phyloP scores from a whole-genome alignment of 2,113 vertebrate genomes.

The Gopherus flavomarginatus region DNA sequence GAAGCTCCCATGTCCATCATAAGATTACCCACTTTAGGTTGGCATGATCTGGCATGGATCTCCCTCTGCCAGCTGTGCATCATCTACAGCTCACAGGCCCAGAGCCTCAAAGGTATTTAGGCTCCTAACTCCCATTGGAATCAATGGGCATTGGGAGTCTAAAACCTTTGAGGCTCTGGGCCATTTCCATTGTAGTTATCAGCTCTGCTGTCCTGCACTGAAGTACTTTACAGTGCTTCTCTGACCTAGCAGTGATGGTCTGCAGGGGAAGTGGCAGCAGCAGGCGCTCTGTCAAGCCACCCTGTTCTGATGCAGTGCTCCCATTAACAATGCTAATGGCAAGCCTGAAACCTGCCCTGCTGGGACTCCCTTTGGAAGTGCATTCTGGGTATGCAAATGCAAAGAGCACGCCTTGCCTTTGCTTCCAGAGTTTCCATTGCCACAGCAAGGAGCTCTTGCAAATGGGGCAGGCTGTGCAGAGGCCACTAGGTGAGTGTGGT shows the following conservation, averaged over 20 bases:
- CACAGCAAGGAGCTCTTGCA: neutral
- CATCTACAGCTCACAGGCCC: neutral
- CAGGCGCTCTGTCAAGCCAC: neutral
- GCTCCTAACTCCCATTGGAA: neutral
- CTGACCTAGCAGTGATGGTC: neutral
- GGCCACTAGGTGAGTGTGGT: too few species aligned
- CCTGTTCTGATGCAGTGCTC: neutral
- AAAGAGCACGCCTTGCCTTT: fast-evolving
- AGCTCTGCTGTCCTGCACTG: neutral
- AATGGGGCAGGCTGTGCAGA: neutral
- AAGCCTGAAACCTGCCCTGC: neutral
- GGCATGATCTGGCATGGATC: too few species aligned
- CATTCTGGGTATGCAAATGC: fast-evolving
- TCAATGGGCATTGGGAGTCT: neutral
- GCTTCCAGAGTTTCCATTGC: neutral
- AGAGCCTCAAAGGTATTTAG: neutral
- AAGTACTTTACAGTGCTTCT: fast-evolving
- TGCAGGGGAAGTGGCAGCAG: neutral
- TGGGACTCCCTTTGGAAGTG: neutral
- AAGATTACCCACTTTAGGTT: fast-evolving
- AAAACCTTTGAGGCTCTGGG: too few species aligned
- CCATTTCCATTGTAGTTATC: neutral
- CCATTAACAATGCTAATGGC: neutral
- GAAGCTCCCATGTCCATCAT: neutral
- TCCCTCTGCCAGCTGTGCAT: neutral